These are phyloP conservation scores for Parascotia fuliginaria DNA, from an alignment of 2,888 invertebrate species.

Conservation along the genomic window DNA sequence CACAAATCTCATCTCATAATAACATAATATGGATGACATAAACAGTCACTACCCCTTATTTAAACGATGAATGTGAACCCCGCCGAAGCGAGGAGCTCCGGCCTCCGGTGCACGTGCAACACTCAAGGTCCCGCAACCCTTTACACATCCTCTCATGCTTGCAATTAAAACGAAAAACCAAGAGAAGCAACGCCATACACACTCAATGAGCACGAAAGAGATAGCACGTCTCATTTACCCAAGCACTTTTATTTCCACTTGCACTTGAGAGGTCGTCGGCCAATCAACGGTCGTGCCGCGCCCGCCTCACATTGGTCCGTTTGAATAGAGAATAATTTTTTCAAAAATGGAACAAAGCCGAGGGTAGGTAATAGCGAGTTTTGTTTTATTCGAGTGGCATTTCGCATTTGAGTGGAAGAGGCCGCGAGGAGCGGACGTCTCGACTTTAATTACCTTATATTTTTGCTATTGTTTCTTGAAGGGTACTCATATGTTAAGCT, in stretches of 20 bases:
- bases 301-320: slow-evolving; percentile 82
- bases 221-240: slow-evolving; percentile 78
- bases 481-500: slow-evolving; percentile 59
- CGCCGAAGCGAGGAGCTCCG: too few relatives aligned
- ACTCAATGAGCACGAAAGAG: slow-evolving; percentile 62
- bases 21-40: slow-evolving; percentile 65
- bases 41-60: slow-evolving; percentile 70
- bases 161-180: slow-evolving; percentile 85
- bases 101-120: slow-evolving; percentile 77
- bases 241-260: slow-evolving; percentile 84
- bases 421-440: slow-evolving; percentile 75
- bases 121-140: slow-evolving; percentile 83
- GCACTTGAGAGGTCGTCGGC: slow-evolving; percentile 81
- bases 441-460: slow-evolving; percentile 78
- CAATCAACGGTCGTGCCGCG: slow-evolving; percentile 81
- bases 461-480: slow-evolving; percentile 66
- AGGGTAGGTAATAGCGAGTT: slow-evolving; percentile 84
- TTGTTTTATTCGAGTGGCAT: slow-evolving; percentile 82
- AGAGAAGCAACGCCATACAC: slow-evolving; percentile 61
- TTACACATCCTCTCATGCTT: slow-evolving; percentile 81
- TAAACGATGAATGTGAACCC: slow-evolving; percentile 78
- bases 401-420: slow-evolving; percentile 75
- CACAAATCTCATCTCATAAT: slow-evolving; percentile 44
- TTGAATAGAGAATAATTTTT: slow-evolving; percentile 81
- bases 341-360: slow-evolving; percentile 77